Percentiles rank a stretch among this genome's conserved stretches.
Evolutionary conservation across 2,113 vertebrate genomes (phyloP).

Genomic region (Pterocles orientalis): DNA sequence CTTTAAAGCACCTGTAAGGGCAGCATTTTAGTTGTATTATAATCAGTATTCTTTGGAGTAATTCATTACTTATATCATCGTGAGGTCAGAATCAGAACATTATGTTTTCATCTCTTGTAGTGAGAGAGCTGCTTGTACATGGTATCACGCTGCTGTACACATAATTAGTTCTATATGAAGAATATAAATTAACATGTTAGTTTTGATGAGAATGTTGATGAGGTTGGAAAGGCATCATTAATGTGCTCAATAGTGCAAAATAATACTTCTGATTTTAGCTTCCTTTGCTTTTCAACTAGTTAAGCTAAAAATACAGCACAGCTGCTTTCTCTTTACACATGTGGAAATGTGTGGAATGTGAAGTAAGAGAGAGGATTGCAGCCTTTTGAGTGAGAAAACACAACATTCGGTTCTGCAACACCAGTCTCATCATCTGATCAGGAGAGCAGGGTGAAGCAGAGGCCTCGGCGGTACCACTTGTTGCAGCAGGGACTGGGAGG

Average conservation of each 20-base stretch:
- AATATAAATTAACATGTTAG: constrained; percentile 59
- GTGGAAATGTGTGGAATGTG: constrained; percentile 24
- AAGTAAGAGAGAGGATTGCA: not conserved
- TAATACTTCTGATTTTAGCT: constrained; percentile 47
- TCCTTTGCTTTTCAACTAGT: constrained; percentile 36
- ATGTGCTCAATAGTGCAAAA: constrained; percentile 35
- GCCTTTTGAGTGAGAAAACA: not conserved
- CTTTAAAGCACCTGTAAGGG: not conserved
- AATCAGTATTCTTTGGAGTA: constrained; percentile 2
- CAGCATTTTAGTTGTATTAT: not conserved
- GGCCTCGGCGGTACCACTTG: not conserved
- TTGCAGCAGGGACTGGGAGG: not conserved
- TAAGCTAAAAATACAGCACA: constrained; percentile 38
- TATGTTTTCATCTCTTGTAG: not conserved
- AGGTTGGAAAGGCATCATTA: constrained; percentile 46
- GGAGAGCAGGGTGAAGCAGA: not conserved
- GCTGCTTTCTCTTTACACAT: constrained; percentile 36
- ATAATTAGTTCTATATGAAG: constrained; percentile 39
- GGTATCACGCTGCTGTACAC: not conserved
- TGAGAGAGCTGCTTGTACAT: not conserved
- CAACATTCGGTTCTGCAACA: not conserved
- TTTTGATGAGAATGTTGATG: constrained; percentile 53
- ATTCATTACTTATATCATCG: not conserved
- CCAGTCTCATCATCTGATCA: fast-evolving
- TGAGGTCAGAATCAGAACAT: not conserved